phyloP scores from a whole-genome alignment of 1,140 invertebrate species.

The Drosophila pseudoananassae region DNA sequence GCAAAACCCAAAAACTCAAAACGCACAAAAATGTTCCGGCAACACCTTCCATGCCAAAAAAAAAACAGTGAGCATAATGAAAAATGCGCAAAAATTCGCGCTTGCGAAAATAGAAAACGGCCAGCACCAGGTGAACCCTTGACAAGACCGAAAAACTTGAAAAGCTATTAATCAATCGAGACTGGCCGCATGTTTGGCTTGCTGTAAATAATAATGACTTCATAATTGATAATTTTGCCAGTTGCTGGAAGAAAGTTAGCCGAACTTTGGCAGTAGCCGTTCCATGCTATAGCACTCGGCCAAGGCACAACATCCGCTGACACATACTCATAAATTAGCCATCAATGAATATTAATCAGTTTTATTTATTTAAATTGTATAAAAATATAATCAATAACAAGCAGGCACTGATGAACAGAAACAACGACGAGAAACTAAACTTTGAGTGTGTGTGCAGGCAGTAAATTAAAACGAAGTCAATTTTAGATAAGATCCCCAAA shows the following conservation, averaged over 20 bases:
- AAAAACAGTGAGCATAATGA: constrained; percentile 12
- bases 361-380: constrained; percentile 70
- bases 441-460: constrained; percentile 31
- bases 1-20: constrained; percentile 48
- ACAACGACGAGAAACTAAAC: constrained; percentile 23
- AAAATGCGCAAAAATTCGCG: constrained; percentile 66
- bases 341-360: constrained; percentile 69
- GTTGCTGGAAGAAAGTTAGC: constrained; percentile 56
- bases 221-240: constrained; percentile 76
- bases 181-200: constrained; percentile 51
- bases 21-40: constrained; percentile 70
- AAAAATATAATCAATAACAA: constrained; percentile 51
- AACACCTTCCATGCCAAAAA: constrained; percentile 79
- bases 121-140: constrained; percentile 63
- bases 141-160: constrained; percentile 52
- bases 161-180: constrained; percentile 76
- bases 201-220: constrained; percentile 80
- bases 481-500: constrained; percentile 51
- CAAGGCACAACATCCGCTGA: constrained; percentile 14
- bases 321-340: constrained; percentile 57
- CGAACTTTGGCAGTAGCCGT: constrained; percentile 24
- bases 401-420: constrained; percentile 26
- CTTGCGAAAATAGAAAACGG: constrained; percentile 78
- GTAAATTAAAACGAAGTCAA: constrained; percentile 51
- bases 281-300: constrained; percentile 8